Conservation (phyloP, 2,113 vertebrate species). For the Nematolebias whitei region DNA sequence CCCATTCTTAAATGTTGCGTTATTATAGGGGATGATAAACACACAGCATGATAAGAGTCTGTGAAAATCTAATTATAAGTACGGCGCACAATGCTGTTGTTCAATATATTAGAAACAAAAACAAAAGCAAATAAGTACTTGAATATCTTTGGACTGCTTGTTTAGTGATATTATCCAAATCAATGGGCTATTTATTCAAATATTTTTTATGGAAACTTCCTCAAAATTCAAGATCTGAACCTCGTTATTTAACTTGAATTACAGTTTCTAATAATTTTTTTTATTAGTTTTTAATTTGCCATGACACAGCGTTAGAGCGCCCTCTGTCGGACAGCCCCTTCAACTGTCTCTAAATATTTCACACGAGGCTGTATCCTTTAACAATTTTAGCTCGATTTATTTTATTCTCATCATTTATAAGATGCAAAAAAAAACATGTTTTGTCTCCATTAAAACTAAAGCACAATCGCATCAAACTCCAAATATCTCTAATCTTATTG, state of each 20-base stretch:
- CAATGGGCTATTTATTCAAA: not conserved
- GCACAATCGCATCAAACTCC: too few relatives aligned
- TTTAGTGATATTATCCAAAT: not conserved
- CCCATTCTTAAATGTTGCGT: too few relatives aligned
- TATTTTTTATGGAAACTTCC: not conserved
- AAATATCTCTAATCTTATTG: too few relatives aligned
- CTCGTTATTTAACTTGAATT: conserved; percentile 13
- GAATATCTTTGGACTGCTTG: too few relatives aligned
- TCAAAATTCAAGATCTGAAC: not conserved
- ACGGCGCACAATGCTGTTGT: not conserved
- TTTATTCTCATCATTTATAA: not conserved
- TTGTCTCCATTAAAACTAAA: not conserved
- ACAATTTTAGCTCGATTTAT: not conserved
- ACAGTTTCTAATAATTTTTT: conserved; percentile 42
- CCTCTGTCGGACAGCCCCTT: conserved; percentile 73
- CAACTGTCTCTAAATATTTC: not conserved
- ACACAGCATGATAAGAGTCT: too few relatives aligned
- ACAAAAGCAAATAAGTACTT: too few relatives aligned
- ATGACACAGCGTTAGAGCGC: conserved; percentile 71
- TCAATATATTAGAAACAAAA: too few relatives aligned
- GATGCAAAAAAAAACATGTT: not conserved
- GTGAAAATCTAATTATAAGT: not conserved
- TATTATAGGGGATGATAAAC: too few relatives aligned
- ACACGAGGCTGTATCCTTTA: not conserved
- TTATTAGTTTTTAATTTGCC: conserved; percentile 44